Conservation (phyloP, 2,888 invertebrate genomes). For the Trachelus stipa region DNA sequence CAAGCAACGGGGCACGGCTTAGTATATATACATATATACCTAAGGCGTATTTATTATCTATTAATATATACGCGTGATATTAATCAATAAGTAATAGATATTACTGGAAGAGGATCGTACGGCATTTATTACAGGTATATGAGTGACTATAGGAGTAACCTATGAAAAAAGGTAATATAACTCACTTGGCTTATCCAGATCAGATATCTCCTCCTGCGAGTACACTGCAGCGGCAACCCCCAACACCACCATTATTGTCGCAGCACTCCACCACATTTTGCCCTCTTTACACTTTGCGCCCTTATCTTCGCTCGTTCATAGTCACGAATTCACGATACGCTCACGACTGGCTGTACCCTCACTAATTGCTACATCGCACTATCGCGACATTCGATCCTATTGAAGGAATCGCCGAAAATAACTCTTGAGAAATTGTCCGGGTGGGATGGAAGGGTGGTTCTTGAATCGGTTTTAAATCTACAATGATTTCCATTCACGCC, state of each 20-base stretch:
- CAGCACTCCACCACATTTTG: slow-evolving; percentile 58
- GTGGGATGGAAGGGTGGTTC: background rate
- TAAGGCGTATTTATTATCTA: background rate
- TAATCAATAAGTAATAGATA: background rate
- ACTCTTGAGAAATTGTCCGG: background rate
- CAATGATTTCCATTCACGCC: background rate
- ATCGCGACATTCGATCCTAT: background rate
- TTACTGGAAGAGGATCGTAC: background rate
- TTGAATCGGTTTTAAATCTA: background rate
- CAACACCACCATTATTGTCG: slow-evolving; percentile 52
- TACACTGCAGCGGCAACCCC: slow-evolving; percentile 48
- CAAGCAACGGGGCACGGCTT: background rate
- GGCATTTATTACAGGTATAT: background rate
- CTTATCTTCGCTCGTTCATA: slow-evolving; percentile 32
- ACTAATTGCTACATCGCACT: slow-evolving; percentile 34
- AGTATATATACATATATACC: background rate
- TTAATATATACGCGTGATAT: background rate
- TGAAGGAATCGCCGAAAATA: background rate
- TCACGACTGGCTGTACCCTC: slow-evolving; percentile 29
- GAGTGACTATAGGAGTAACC: background rate
- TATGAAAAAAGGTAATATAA: slow-evolving; percentile 30
- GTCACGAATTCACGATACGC: slow-evolving; percentile 1
- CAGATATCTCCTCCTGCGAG: slow-evolving; percentile 53
- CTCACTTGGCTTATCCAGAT: slow-evolving; percentile 63
- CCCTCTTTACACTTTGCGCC: slow-evolving; percentile 32